These are phyloP conservation scores for Rhabditoides inermis DNA, from an alignment of 2,888 invertebrate species.

Conservation along the genomic window DNA sequence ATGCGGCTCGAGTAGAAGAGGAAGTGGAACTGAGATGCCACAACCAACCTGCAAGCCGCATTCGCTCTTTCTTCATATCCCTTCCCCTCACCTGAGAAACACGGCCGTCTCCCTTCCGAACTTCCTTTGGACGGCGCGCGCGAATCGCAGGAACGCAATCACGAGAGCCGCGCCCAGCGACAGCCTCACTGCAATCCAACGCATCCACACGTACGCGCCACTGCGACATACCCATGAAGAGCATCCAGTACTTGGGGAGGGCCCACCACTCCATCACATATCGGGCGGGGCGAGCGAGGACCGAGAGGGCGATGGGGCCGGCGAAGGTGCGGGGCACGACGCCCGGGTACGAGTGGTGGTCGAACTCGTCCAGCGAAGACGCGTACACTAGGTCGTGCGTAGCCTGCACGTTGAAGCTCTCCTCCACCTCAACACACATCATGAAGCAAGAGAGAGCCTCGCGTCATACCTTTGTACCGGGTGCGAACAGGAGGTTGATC, in stretches of 20 bases:
- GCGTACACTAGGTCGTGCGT: slow-evolving; percentile 90
- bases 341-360: slow-evolving; percentile 90
- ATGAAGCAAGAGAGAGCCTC: slow-evolving; percentile 63
- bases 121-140: slow-evolving; percentile 67
- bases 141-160: slow-evolving; percentile 67
- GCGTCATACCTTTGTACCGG: slow-evolving; percentile 76
- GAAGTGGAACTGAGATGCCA: slow-evolving; percentile 89
- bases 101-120: slow-evolving; percentile 69
- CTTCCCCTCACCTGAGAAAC: slow-evolving; percentile 33
- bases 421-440: slow-evolving; percentile 74
- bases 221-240: slow-evolving; percentile 31
- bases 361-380: slow-evolving; percentile 69
- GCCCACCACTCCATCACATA: slow-evolving; percentile 19
- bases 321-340: slow-evolving; percentile 93
- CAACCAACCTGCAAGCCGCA: slow-evolving; percentile 59
- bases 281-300: slow-evolving; percentile 18
- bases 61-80: no score
- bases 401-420: slow-evolving; percentile 97
- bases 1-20: slow-evolving; percentile 90
- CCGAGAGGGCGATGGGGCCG: slow-evolving; percentile 72
- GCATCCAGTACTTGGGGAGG: slow-evolving; percentile 39
- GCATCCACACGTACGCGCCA: neutral
- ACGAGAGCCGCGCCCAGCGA: slow-evolving; percentile 71
- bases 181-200: slow-evolving; percentile 67
- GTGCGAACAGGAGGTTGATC: slow-evolving; percentile 35